A percentile compares a stretch with the other conserved stretches of the same genome.
phyloP scores from a whole-genome alignment of 1,140 invertebrate species.

The Ylistrum balloti region DNA sequence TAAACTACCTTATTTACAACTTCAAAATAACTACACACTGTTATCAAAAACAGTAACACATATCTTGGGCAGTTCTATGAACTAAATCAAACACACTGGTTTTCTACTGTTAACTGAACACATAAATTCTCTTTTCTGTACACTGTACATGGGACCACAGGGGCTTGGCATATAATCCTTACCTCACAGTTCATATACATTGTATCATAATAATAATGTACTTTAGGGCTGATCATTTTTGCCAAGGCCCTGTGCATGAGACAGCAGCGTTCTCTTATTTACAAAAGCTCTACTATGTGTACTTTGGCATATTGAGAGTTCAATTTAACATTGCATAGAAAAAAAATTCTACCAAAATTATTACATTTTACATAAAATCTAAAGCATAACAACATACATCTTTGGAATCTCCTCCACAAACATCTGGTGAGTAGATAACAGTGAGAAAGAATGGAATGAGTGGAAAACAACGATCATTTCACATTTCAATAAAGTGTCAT shows the following conservation, averaged over 20 bases:
- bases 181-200: neutral
- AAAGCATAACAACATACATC: neutral
- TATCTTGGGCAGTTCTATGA: slow-evolving; percentile 1
- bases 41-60: neutral
- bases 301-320: slow-evolving; percentile 18
- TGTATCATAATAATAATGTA: neutral
- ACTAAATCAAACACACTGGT: neutral
- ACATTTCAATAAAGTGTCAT: neutral
- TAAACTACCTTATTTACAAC: neutral
- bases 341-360: neutral
- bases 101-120: neutral
- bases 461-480: neutral
- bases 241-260: neutral
- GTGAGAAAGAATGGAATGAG: neutral
- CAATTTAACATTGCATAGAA: slow-evolving; percentile 8
- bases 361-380: neutral
- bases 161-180: neutral
- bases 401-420: neutral
- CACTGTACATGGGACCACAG: neutral
- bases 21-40: neutral
- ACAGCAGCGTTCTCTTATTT: slow-evolving; percentile 20
- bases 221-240: neutral
- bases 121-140: slow-evolving; percentile 34
- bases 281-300: too few species aligned
- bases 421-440: slow-evolving; percentile 7